Percentiles rank a stretch among this genome's conserved stretches.
Evolutionary conservation across 2,888 invertebrate genomes (phyloP).

Genomic region (Fragum whitleyi): DNA sequence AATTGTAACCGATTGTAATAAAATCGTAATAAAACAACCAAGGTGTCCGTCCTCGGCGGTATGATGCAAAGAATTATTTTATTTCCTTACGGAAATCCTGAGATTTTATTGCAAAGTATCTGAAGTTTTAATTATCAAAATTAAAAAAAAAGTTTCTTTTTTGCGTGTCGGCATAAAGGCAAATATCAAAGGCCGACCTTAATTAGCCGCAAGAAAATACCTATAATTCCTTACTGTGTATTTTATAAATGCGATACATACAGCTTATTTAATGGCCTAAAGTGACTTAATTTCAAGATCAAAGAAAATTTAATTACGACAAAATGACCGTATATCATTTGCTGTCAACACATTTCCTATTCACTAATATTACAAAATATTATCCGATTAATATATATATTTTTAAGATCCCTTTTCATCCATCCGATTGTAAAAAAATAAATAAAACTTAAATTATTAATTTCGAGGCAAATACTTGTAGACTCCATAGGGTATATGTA

Average conservation of each 20-base stretch:
- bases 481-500: too few species aligned
- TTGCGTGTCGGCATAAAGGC: neutral
- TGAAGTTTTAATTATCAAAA: conserved; percentile 22
- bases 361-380: neutral
- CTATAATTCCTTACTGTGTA: conserved; percentile 24
- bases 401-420: too few species aligned
- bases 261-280: conserved; percentile 16
- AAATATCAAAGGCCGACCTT: conserved; percentile 14
- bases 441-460: too few species aligned
- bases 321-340: conserved; percentile 46
- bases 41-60: neutral
- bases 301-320: conserved; percentile 11
- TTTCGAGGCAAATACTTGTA: too few species aligned
- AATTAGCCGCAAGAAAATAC: conserved; percentile 21
- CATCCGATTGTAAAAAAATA: too few species aligned
- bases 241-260: conserved; percentile 11
- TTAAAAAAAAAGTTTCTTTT: conserved; percentile 11
- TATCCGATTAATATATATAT: neutral
- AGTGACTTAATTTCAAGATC: conserved; percentile 16
- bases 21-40: neutral
- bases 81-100: conserved; percentile 23
- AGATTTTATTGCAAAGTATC: conserved; percentile 22
- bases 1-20: neutral
- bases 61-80: neutral
- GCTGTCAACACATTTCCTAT: conserved; percentile 40